Evolutionary conservation across 2,888 invertebrate genomes (phyloP).

Genomic region (Girardia tigrina): DNA sequence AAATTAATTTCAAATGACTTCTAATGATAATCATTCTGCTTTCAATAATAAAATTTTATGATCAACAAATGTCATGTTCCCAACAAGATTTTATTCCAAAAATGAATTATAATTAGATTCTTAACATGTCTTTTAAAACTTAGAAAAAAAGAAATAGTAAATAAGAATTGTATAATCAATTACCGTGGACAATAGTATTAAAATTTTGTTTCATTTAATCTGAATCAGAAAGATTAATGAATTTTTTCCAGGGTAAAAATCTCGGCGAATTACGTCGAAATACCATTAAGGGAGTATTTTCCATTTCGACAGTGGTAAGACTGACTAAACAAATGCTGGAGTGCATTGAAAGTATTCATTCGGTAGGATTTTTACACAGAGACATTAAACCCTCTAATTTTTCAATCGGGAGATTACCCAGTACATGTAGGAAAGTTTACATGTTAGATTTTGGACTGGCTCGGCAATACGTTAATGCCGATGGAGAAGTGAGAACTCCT

Average conservation of each 20-base stretch:
- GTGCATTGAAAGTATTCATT: slow-evolving; percentile 82
- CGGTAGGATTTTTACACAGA: slow-evolving; percentile 91
- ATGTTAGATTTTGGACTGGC: slow-evolving; percentile 98
- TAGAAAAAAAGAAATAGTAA: too few species aligned
- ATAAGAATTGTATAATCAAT: too few species aligned
- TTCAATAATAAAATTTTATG: too few species aligned
- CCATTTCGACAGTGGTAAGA: slow-evolving; percentile 83
- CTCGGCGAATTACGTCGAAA: slow-evolving; percentile 83
- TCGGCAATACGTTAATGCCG: slow-evolving; percentile 81
- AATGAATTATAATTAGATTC: too few species aligned
- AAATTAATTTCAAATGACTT: too few species aligned
- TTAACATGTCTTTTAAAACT: too few species aligned
- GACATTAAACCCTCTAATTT: slow-evolving; percentile 99
- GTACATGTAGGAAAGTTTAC: slow-evolving; percentile 71
- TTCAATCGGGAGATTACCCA: slow-evolving; percentile 82
- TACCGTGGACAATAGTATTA: too few species aligned
- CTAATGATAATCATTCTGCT: too few species aligned
- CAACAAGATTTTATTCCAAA: too few species aligned
- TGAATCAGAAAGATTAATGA: too few species aligned
- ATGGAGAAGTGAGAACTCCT: slow-evolving; percentile 85
- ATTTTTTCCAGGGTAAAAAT: slow-evolving; percentile 54
- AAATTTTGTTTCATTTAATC: too few species aligned
- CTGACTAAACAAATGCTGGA: slow-evolving; percentile 84
- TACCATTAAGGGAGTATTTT: slow-evolving; percentile 83
- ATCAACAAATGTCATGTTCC: too few species aligned